Evolutionary conservation across 2,797 vertebrate species (phyloP), one percentile per base, ranked within the genome.

Genomic region (Helarctos malayanus): DNA sequence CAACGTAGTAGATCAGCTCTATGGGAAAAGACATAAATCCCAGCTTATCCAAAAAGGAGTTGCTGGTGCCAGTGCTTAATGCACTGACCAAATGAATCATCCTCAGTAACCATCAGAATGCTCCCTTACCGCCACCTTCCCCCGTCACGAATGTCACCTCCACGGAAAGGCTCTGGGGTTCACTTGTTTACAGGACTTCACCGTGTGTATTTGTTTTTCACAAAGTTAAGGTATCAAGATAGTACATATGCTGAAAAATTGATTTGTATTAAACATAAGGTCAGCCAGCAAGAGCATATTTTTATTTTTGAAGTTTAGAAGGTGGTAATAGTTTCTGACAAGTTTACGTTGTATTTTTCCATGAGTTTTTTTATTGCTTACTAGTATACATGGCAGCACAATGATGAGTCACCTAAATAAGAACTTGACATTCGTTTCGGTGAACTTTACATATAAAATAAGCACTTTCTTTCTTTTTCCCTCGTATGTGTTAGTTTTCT

Each of bases 11-110:
- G 68, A 63, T 85, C 61, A 91, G 41, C 95, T 89, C 65, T 97
- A 85, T 85, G 68, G 91, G 54, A 96, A 96, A 96, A 73, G 25
- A 7, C 94, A 54, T 54, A 35, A 94, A 79, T 85, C 92, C 32
- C n/a, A 78, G 15, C 13, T 82, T 54, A 29, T 57, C 93, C 92
- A 57, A 78, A 87, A 73, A 57, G 29, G 47, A 91, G 41, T 41
- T 87, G 23, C 19, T 57, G 76, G 47, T 73, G n/a, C 61, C 8
- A 8, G 32, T 82, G 3, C 32, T 86, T 68, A 61, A 45, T 47
- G 68, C 76, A 19, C 4, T 27, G 47, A 56, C 45, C 29, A 29
- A 7, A n/a, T 4, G 23, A 80, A 27, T 3, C 25, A n/a, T 23
- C 25, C 13, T 73, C 2, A 32, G 15, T 32, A 25, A 56, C 29